Conservation (phyloP, 2,797 vertebrate species). For the Lutjanus argentimaculatus region DNA sequence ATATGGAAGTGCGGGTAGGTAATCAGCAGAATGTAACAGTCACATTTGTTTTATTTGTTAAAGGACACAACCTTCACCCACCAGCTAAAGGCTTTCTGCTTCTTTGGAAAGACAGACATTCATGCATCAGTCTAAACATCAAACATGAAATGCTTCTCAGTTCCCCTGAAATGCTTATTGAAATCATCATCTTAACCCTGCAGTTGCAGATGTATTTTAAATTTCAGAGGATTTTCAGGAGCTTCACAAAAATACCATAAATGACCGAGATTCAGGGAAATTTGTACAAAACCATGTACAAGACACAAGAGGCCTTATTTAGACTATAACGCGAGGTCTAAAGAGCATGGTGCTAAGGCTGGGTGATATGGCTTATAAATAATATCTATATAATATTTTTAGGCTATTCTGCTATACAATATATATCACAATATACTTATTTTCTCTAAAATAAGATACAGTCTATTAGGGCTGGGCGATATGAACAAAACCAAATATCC, state of each 20-base stretch:
- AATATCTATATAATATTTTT: no score
- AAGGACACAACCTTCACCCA: constrained; percentile 11
- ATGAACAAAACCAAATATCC: no score
- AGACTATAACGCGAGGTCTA: no score
- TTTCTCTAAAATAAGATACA: no score
- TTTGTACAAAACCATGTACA: not conserved
- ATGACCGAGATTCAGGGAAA: not conserved
- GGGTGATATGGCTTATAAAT: no score
- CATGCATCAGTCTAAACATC: not conserved
- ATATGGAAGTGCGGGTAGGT: constrained; percentile 95
- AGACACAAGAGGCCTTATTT: not conserved
- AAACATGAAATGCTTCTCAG: not conserved
- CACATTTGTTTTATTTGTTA: constrained; percentile 5
- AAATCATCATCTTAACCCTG: not conserved
- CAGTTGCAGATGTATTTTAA: not conserved
- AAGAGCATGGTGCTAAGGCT: no score
- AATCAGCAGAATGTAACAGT: not conserved
- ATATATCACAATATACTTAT: no score
- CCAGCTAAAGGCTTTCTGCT: not conserved
- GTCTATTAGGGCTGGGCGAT: no score
- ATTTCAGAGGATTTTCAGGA: not conserved
- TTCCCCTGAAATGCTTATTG: not conserved
- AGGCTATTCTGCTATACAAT: no score
- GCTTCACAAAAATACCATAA: not conserved
- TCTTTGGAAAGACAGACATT: not conserved